Percentiles rank a stretch among this genome's conserved stretches.
Evolutionary conservation across 2,113 vertebrate genomes (phyloP).

Genomic region (Tenrec ecaudatus): DNA sequence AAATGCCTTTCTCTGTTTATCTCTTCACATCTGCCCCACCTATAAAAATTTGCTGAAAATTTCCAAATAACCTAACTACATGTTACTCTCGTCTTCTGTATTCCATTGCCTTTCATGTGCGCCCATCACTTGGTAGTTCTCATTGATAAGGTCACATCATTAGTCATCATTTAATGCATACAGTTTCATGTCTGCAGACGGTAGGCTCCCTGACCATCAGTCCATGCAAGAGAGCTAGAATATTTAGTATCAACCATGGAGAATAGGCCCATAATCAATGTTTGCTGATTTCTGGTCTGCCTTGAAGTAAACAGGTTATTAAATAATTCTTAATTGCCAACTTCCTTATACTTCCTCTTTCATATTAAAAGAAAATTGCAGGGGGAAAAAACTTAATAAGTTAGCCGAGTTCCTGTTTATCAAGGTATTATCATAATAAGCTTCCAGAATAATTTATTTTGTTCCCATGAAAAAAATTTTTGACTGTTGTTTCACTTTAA

Average conservation of each 20-base stretch:
- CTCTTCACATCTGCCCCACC: neutral
- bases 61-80: neutral
- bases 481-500: slow-evolving; percentile 30
- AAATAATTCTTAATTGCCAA: slow-evolving; percentile 42
- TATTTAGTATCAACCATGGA: neutral
- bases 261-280: slow-evolving; percentile 1
- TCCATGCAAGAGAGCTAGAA: neutral
- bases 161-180: neutral
- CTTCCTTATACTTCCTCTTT: neutral
- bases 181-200: slow-evolving; percentile 14
- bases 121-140: slow-evolving; percentile 15
- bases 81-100: neutral
- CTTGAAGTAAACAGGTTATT: neutral
- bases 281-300: neutral
- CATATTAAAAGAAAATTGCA: neutral
- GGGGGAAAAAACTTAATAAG: neutral
- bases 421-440: neutral
- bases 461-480: neutral
- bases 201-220: slow-evolving; percentile 11
- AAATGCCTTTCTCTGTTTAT: neutral
- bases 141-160: neutral
- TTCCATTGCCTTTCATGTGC: neutral
- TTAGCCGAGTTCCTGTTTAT: neutral
- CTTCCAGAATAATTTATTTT: slow-evolving; percentile 36
- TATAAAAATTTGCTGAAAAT: neutral